A percentile compares a stretch with the other conserved stretches of the same genome.
These are phyloP conservation scores for Petaurus breviceps DNA, from an alignment of 2,113 vertebrate genomes.

Conservation along the genomic window DNA sequence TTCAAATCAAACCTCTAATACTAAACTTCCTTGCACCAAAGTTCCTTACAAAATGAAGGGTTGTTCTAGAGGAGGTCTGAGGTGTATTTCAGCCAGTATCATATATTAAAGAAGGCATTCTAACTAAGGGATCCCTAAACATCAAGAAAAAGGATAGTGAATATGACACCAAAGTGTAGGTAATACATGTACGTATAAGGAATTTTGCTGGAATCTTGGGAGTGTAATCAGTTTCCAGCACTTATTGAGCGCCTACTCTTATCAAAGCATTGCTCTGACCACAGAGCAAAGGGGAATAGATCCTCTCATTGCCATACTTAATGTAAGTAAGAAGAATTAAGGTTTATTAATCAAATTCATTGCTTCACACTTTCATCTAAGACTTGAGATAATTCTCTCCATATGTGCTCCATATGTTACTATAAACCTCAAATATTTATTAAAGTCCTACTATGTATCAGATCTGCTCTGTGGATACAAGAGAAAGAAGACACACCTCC, in stretches of 20 bases:
- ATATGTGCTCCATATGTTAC: neutral
- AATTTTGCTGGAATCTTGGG: neutral
- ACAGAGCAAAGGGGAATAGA: neutral
- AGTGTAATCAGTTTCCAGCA: neutral
- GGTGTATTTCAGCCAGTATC: neutral
- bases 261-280: neutral
- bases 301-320: neutral
- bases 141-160: slow-evolving; percentile 6
- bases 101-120: slow-evolving; percentile 46
- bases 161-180: neutral
- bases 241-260: neutral
- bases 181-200: neutral
- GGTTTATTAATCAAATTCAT: neutral
- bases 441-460: neutral
- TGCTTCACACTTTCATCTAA: neutral
- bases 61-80: neutral
- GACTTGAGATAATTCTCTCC: neutral
- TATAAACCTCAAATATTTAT: neutral
- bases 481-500: neutral
- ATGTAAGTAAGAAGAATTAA: neutral
- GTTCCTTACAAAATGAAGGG: neutral
- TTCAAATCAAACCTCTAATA: neutral
- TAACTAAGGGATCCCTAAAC: slow-evolving; percentile 58
- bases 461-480: neutral
- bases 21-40: neutral